phyloP scores from a whole-genome alignment of 2,797 vertebrate genomes.

The Nyctibius grandis region DNA sequence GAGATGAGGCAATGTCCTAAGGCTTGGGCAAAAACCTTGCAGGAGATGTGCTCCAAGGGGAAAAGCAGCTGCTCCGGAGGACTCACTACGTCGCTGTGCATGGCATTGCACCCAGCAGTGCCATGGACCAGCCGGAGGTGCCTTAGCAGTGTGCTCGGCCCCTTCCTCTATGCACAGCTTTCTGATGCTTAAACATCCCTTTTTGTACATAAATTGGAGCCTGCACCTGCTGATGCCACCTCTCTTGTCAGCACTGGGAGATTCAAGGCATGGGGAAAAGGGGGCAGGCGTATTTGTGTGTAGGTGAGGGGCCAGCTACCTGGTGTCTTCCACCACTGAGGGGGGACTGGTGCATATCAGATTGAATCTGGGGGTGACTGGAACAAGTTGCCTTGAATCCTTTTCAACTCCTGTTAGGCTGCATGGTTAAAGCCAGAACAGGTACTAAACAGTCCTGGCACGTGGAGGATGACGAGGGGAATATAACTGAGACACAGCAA shows the following conservation, averaged over 20 bases:
- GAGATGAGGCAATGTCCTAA: neutral
- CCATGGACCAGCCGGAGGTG: fast-evolving
- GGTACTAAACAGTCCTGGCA: neutral
- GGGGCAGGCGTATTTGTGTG: neutral
- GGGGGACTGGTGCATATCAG: neutral
- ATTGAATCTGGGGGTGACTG: neutral
- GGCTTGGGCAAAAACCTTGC: neutral
- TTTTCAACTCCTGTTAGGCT: neutral
- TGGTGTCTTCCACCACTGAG: neutral
- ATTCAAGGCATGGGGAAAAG: neutral
- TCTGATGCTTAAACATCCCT: neutral
- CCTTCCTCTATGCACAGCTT: neutral
- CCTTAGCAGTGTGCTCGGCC: neutral
- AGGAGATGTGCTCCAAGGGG: neutral
- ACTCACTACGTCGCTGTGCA: fast-evolving
- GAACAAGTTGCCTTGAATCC: neutral
- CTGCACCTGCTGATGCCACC: neutral
- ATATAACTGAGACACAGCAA: neutral
- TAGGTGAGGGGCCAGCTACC: neutral
- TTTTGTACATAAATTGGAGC: neutral
- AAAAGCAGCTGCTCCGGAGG: neutral
- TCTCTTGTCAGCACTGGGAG: neutral
- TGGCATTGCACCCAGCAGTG: neutral
- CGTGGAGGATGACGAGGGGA: neutral
- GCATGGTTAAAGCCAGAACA: neutral